Evolutionary conservation across 2,113 vertebrate species (phyloP).

Genomic region (Todiramphus chloris): DNA sequence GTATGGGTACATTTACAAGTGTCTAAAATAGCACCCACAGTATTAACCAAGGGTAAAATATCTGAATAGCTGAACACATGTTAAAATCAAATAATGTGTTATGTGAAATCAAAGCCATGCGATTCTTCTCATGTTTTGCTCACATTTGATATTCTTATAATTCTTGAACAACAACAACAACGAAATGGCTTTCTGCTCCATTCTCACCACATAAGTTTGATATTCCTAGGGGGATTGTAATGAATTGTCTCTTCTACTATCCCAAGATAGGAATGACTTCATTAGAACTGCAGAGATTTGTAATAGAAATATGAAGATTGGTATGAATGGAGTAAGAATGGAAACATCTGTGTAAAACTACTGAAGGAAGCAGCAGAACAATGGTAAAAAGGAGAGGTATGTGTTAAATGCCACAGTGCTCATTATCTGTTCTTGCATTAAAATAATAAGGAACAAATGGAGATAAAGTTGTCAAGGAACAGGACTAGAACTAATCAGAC

Average conservation of each 20-base stretch:
- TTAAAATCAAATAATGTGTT: not conserved
- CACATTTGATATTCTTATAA: not conserved
- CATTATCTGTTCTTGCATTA: not conserved
- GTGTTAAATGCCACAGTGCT: not conserved
- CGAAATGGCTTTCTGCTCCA: not conserved
- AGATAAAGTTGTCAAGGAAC: not conserved
- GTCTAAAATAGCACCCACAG: not conserved
- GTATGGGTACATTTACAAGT: not conserved
- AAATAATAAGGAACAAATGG: not conserved
- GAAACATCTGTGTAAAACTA: not conserved
- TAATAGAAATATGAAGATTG: not conserved
- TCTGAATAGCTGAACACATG: rapidly evolving
- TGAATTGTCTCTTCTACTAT: not conserved
- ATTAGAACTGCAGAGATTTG: not conserved
- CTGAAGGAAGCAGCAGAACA: not conserved
- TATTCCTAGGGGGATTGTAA: not conserved
- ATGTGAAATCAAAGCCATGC: not conserved
- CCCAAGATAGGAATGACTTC: not conserved
- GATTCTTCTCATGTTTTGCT: not conserved
- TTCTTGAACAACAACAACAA: not conserved
- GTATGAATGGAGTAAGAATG: not conserved
- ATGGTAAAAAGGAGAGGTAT: not conserved
- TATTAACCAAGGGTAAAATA: not conserved
- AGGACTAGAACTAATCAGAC: not conserved
- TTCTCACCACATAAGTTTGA: not conserved